Evolutionary conservation across 2,888 invertebrate species (phyloP).

Genomic region (Chydorus sphaericus): DNA sequence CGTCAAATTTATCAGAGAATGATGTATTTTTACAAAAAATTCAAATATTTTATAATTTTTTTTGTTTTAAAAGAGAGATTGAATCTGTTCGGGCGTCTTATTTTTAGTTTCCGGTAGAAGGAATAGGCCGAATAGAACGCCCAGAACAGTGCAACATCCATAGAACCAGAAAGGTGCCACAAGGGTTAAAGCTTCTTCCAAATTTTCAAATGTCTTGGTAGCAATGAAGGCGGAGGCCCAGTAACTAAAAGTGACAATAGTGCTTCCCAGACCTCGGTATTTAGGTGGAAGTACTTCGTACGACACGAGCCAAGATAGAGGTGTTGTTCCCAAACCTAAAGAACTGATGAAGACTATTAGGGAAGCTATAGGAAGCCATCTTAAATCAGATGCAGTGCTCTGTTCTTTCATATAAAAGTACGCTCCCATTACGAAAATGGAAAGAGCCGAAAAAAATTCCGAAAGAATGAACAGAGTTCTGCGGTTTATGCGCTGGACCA

Average conservation of each 20-base stretch:
- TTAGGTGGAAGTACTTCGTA: conserved; percentile 59
- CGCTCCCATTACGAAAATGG: conserved; percentile 50
- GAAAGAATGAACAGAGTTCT: conserved; percentile 61
- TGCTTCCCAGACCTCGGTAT: conserved; percentile 54
- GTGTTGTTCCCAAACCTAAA: conserved; percentile 67
- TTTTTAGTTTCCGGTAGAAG: conserved; percentile 74
- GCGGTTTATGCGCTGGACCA: conserved; percentile 67
- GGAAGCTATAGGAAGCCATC: conserved; percentile 56
- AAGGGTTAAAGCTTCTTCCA: conserved; percentile 42
- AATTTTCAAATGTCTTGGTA: conserved; percentile 29
- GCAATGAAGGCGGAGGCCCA: conserved; percentile 54
- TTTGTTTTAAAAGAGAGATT: no score
- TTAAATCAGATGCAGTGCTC: conserved; percentile 29
- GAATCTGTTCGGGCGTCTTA: conserved; percentile 59
- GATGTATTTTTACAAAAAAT: no score
- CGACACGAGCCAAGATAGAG: conserved; percentile 73
- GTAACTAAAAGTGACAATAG: conserved; percentile 56
- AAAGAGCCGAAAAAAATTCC: conserved; percentile 51
- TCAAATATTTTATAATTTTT: no score
- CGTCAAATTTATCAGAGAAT: no score
- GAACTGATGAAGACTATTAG: conserved; percentile 61
- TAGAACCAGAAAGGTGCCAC: conserved; percentile 65
- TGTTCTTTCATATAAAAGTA: conserved; percentile 47
- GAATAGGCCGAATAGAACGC: conserved; percentile 53
- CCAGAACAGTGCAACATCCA: conserved; percentile 45